phyloP scores from a whole-genome alignment of 2,113 vertebrate genomes.

The Polypterus senegalus region DNA sequence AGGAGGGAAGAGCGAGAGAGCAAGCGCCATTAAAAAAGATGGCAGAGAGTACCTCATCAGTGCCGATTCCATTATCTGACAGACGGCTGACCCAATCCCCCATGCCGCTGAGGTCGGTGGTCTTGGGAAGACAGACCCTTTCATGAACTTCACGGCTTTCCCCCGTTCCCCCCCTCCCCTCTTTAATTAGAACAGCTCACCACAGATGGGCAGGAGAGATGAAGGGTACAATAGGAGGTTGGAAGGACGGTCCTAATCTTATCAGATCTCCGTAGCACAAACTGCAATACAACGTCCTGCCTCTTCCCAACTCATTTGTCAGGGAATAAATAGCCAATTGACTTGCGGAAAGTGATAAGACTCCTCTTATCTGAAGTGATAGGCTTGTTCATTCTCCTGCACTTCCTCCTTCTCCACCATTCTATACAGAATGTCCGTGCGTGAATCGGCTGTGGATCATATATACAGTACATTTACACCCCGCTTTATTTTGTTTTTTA shows the following conservation, averaged over 20 bases:
- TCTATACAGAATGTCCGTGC: not conserved
- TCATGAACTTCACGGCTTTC: constrained; percentile 1
- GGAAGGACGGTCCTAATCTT: constrained; percentile 23
- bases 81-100: constrained; percentile 7
- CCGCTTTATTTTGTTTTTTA: not conserved
- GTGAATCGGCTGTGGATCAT: no score
- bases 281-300: constrained; percentile 11
- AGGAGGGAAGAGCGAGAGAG: not conserved
- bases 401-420: not conserved
- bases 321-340: constrained; percentile 20
- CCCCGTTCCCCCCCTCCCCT: constrained; percentile 12
- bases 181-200: constrained; percentile 18
- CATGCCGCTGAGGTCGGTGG: not conserved
- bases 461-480: no score
- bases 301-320: constrained; percentile 19
- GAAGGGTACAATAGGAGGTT: constrained; percentile 11
- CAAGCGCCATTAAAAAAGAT: not conserved
- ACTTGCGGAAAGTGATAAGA: not conserved
- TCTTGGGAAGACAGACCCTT: constrained; percentile 2
- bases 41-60: constrained; percentile 3
- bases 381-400: not conserved
- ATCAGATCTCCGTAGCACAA: constrained; percentile 11
- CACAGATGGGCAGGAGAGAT: constrained; percentile 4
- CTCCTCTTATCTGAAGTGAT: not conserved
- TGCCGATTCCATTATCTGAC: constrained; percentile 11